Conservation (phyloP, 2,113 vertebrate genomes). For the Cyprinodon tularosa region DNA sequence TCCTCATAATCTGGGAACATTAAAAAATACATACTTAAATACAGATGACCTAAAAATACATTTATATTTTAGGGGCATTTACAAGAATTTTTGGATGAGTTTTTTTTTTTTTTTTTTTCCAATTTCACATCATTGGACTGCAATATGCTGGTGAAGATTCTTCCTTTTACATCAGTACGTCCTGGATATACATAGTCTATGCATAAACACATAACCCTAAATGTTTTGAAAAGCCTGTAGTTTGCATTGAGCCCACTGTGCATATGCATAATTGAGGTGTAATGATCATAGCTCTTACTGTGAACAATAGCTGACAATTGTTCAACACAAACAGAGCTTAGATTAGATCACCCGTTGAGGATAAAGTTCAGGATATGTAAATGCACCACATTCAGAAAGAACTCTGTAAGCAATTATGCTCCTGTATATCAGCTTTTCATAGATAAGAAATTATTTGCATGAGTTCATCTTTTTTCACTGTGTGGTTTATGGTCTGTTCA, state of each 20-base stretch:
- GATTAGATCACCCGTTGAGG: conserved; percentile 41
- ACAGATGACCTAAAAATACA: no score
- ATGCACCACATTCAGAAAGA: conserved; percentile 15
- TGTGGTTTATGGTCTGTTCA: conserved; percentile 26
- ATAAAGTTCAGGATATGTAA: conserved; percentile 28
- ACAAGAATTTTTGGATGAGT: no score
- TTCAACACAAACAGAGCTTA: conserved; percentile 36
- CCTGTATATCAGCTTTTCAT: conserved; percentile 31
- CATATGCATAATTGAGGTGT: conserved; percentile 37
- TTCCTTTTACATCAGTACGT: conserved; percentile 1
- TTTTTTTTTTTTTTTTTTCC: no score
- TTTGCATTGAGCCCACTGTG: conserved; percentile 8
- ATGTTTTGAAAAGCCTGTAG: neutral
- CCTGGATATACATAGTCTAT: neutral
- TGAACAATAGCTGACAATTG: conserved; percentile 42
- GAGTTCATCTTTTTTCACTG: neutral
- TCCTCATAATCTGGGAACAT: no score
- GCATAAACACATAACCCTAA: neutral
- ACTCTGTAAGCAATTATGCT: conserved; percentile 13
- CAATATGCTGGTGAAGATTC: no score
- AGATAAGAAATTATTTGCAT: conserved; percentile 30
- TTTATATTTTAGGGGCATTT: no score
- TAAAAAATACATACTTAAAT: no score
- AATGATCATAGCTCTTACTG: conserved; percentile 31
- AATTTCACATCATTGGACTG: no score